Conservation (phyloP, 2,113 vertebrate species). For the Hyperopisus bebe region DNA sequence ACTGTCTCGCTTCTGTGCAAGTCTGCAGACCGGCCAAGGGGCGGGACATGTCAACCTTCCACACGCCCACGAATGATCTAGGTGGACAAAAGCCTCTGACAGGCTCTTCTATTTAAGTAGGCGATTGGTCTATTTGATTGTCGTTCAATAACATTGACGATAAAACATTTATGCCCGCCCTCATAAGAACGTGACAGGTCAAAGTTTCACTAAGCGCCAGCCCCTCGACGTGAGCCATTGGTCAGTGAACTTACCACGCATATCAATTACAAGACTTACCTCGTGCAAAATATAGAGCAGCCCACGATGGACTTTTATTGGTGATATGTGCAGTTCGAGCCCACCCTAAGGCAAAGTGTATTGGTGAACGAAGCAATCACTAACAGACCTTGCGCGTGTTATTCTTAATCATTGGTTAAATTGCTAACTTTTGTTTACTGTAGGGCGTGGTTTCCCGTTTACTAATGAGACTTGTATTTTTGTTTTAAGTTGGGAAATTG, state of each 20-base stretch:
- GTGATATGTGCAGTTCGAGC: constrained; percentile 21
- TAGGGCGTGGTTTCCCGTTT: constrained; percentile 28
- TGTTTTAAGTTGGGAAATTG: not conserved
- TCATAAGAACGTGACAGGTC: constrained; percentile 30
- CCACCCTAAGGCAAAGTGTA: constrained; percentile 8
- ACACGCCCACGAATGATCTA: constrained; percentile 52
- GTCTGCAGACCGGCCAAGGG: constrained; percentile 70
- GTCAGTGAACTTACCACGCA: constrained; percentile 28
- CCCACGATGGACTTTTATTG: constrained; percentile 57
- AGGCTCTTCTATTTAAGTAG: constrained; percentile 17
- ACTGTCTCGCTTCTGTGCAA: constrained; percentile 49
- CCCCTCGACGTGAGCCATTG: constrained; percentile 31
- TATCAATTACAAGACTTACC: constrained; percentile 43
- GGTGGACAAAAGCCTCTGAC: constrained; percentile 25
- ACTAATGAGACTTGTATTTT: constrained; percentile 14
- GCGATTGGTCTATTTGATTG: constrained; percentile 34
- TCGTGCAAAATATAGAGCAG: constrained; percentile 48
- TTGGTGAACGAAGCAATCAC: constrained; percentile 18
- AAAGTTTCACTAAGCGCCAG: constrained; percentile 31
- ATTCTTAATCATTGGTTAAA: constrained; percentile 27
- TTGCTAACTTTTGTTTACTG: constrained; percentile 31
- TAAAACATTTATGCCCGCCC: constrained; percentile 30
- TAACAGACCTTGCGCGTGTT: not conserved
- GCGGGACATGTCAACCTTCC: constrained; percentile 59
- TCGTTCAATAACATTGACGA: constrained; percentile 26